These are phyloP conservation scores for Ips nitidus DNA, from an alignment of 1,140 invertebrate species.

Conservation along the genomic window DNA sequence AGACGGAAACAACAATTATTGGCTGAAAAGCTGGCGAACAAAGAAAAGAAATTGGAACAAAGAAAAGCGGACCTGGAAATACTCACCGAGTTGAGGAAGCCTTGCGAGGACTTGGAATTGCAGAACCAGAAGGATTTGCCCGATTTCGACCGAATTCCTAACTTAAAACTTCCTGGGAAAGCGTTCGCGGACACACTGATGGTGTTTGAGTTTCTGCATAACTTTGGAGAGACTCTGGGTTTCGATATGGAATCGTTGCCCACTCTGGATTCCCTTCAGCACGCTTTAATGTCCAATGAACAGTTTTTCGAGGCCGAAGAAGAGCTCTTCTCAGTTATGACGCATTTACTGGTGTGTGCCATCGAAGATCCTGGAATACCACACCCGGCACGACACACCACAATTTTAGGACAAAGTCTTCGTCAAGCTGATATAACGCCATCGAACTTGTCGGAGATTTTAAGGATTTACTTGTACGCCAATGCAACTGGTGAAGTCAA, in stretches of 20 bases:
- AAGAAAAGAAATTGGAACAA: constrained; percentile 82
- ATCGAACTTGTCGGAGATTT: constrained; percentile 87
- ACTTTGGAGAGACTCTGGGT: constrained; percentile 91
- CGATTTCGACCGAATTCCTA: constrained; percentile 74
- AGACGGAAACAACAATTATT: constrained; percentile 78
- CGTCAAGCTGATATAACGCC: constrained; percentile 90
- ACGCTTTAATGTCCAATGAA: constrained; percentile 79
- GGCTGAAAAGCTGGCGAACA: constrained; percentile 74
- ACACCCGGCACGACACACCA: constrained; percentile 82
- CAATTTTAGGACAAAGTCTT: constrained; percentile 84
- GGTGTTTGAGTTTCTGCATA: constrained; percentile 94
- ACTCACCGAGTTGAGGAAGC: constrained; percentile 78
- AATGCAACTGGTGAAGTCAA: constrained; percentile 84
- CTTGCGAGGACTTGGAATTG: constrained; percentile 82
- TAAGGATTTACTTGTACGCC: constrained; percentile 87
- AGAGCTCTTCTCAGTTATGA: constrained; percentile 84
- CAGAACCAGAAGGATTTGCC: constrained; percentile 73
- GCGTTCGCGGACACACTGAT: constrained; percentile 90
- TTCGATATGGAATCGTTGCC: constrained; percentile 90
- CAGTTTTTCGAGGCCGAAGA: constrained; percentile 74
- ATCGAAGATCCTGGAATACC: constrained; percentile 94
- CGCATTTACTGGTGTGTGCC: constrained; percentile 86
- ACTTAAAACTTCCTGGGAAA: constrained; percentile 78
- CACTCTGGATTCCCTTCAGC: constrained; percentile 81
- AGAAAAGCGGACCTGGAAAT: constrained; percentile 82